Percentiles rank a stretch among this genome's conserved stretches.
Evolutionary conservation across 2,113 vertebrate species (phyloP).

Genomic region (Damaliscus lunatus): DNA sequence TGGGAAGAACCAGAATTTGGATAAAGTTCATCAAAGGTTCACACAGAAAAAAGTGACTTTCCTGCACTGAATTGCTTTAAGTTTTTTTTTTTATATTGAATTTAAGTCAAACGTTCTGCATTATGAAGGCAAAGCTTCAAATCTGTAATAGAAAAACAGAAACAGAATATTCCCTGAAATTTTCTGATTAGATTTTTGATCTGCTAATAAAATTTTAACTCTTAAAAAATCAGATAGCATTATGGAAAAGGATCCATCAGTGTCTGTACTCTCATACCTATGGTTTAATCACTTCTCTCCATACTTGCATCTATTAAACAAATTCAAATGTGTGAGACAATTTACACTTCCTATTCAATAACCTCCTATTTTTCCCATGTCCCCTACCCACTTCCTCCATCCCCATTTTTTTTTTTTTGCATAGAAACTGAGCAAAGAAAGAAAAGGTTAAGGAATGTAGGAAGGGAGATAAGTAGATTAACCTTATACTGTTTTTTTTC

Average conservation of each 20-base stretch:
- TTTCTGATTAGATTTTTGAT: not conserved
- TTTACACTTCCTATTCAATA: not conserved
- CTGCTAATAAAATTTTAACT: not conserved
- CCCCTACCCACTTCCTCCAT: fast-evolving
- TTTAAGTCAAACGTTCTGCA: not conserved
- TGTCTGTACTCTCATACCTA: not conserved
- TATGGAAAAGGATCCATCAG: not conserved
- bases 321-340: not conserved
- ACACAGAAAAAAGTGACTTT: not conserved
- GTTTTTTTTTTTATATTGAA: not conserved
- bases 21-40: not conserved
- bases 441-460: not conserved
- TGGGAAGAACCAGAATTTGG: not conserved
- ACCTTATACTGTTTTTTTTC: not conserved
- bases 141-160: not conserved
- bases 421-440: not conserved
- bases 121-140: not conserved
- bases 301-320: not conserved
- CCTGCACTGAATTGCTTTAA: not conserved
- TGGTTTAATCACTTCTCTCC: not conserved
- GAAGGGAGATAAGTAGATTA: not conserved
- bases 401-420: not conserved
- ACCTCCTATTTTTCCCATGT: not conserved
- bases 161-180: not conserved
- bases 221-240: not conserved